Evolutionary conservation across 2,888 invertebrate species (phyloP).

Genomic region (Leptogaster cylindrica): DNA sequence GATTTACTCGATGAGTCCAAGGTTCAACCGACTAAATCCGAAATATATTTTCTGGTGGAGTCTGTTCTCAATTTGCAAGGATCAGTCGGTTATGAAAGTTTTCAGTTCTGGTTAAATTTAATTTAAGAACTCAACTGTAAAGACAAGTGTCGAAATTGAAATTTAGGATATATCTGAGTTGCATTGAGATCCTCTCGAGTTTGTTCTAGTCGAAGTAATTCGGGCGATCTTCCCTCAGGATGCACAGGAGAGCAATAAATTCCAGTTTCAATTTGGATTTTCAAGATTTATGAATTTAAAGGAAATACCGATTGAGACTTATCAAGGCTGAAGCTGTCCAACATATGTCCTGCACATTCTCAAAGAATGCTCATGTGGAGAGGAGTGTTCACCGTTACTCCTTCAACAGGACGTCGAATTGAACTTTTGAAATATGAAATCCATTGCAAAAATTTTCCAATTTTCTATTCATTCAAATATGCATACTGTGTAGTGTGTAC

Average conservation of each 20-base stretch:
- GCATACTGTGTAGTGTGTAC: no score
- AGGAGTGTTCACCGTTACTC: no score
- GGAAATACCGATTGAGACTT: conserved; percentile 21
- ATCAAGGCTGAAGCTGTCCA: neutral
- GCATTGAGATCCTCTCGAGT: no score
- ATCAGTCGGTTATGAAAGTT: neutral
- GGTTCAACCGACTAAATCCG: no score
- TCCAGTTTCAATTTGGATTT: conserved; percentile 19
- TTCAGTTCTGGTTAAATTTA: neutral
- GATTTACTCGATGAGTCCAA: no score
- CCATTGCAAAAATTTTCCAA: no score
- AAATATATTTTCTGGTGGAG: neutral
- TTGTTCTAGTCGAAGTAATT: neutral
- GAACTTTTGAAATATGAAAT: no score
- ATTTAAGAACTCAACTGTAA: neutral
- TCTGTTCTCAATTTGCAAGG: no score
- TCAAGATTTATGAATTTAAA: conserved; percentile 15
- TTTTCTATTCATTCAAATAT: no score
- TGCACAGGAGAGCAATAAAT: conserved; percentile 13
- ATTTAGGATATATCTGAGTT: no score
- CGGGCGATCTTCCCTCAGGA: neutral
- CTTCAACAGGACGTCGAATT: no score
- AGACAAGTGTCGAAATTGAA: conserved; percentile 16
- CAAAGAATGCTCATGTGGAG: no score
- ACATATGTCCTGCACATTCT: neutral